These are phyloP conservation scores for Augochlora pura DNA, from an alignment of 1,140 invertebrate genomes.

Conservation along the genomic window DNA sequence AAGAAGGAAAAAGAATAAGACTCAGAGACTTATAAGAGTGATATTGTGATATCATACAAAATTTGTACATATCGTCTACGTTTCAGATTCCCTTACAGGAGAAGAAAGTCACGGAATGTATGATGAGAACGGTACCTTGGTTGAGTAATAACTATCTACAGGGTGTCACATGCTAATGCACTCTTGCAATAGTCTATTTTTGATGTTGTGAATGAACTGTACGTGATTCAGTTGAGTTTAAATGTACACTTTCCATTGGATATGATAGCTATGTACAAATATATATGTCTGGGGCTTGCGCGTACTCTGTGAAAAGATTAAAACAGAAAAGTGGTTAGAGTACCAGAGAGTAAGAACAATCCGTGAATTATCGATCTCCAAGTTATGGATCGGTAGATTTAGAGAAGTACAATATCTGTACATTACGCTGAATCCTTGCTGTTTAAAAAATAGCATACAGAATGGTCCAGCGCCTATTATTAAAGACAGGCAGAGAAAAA, in stretches of 20 bases:
- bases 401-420: slow-evolving; percentile 69
- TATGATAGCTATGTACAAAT: slow-evolving; percentile 78
- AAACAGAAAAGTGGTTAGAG: slow-evolving; percentile 36
- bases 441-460: slow-evolving; percentile 58
- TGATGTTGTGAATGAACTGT: slow-evolving; percentile 77
- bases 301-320: slow-evolving; percentile 71
- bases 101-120: slow-evolving; percentile 62
- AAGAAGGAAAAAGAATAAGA: slow-evolving; percentile 35
- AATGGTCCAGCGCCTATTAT: slow-evolving; percentile 62
- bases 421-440: slow-evolving; percentile 67
- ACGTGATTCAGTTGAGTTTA: slow-evolving; percentile 73
- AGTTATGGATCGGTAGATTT: slow-evolving; percentile 60
- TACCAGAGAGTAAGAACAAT: slow-evolving; percentile 53
- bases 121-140: slow-evolving; percentile 58
- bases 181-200: slow-evolving; percentile 78
- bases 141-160: slow-evolving; percentile 71
- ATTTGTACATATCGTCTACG: slow-evolving; percentile 71
- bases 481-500: slow-evolving; percentile 64
- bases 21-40: slow-evolving; percentile 61
- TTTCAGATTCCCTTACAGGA: slow-evolving; percentile 58
- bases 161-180: slow-evolving; percentile 73
- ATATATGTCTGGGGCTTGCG: slow-evolving; percentile 74
- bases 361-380: slow-evolving; percentile 55
- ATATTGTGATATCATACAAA: slow-evolving; percentile 67
- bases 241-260: slow-evolving; percentile 73